These are phyloP conservation scores for Watsonalla binaria DNA, from an alignment of 2,888 invertebrate species.

Conservation along the genomic window DNA sequence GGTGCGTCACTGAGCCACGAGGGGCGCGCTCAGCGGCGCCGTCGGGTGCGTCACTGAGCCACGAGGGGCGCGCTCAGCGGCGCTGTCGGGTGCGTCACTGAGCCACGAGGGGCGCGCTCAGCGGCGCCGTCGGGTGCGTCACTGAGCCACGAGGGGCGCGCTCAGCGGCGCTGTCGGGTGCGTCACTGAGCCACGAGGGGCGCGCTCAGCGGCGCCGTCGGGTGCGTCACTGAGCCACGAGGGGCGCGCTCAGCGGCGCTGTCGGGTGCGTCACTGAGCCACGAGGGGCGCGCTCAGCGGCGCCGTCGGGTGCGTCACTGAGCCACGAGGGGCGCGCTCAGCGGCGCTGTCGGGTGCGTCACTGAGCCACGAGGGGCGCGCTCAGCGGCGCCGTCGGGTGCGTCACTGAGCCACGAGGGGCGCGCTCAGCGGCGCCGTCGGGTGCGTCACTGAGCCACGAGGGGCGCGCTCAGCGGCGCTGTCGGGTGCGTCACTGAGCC, in stretches of 20 bases:
- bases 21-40: slow-evolving; percentile 79
- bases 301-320: slow-evolving; percentile 39
- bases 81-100: slow-evolving; percentile 22
- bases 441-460: slow-evolving; percentile 1
- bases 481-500: slow-evolving; percentile 18
- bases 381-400: slow-evolving; percentile 10
- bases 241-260: slow-evolving; percentile 66
- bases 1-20: slow-evolving; percentile 29
- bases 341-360: slow-evolving; percentile 89
- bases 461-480: slow-evolving; percentile 66
- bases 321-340: slow-evolving; percentile 53
- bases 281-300: slow-evolving; percentile 53
- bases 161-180: slow-evolving; percentile 62
- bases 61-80: slow-evolving; percentile 57
- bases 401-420: slow-evolving; percentile 9
- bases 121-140: slow-evolving; percentile 53
- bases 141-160: slow-evolving; percentile 12
- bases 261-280: not conserved
- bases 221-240: slow-evolving; percentile 5
- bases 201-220: slow-evolving; percentile 10
- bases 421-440: slow-evolving; percentile 63
- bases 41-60: slow-evolving; percentile 10
- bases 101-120: slow-evolving; percentile 70
- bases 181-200: not conserved
- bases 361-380: too few relatives aligned